A percentile compares a stretch with the other conserved stretches of the same genome.
Conservation (phyloP, 2,113 vertebrate genomes). For the Deroptyus accipitrinus region DNA sequence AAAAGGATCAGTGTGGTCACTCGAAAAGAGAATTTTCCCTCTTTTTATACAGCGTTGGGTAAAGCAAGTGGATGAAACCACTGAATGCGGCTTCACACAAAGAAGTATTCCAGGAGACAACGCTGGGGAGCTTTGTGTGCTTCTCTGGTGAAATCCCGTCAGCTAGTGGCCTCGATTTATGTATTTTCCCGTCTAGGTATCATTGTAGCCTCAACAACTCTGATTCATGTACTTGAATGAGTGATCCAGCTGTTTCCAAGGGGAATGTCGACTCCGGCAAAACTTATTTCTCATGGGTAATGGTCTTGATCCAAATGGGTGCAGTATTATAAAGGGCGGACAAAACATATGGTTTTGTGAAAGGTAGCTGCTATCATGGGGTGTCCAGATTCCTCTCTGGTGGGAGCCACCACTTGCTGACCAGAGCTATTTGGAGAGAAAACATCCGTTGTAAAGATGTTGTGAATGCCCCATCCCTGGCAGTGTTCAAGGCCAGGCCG, state of each 20-base stretch:
- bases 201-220: neutral
- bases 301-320: neutral
- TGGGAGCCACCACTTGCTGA: neutral
- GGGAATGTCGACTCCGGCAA: neutral
- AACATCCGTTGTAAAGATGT: neutral
- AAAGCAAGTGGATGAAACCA: neutral
- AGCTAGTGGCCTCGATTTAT: neutral
- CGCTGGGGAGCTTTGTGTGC: neutral
- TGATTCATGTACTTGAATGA: neutral
- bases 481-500: neutral
- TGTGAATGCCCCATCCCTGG: neutral
- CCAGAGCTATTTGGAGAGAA: slow-evolving; percentile 10
- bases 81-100: neutral
- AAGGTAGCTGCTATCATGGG: neutral
- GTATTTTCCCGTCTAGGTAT: neutral
- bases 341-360: neutral
- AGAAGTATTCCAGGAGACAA: neutral
- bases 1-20: neutral
- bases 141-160: neutral
- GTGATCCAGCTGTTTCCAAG: neutral
- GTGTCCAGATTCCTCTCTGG: neutral
- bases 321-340: neutral
- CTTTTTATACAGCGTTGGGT: neutral
- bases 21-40: neutral
- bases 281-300: neutral